These are phyloP conservation scores for Perognathus longimembris DNA, from an alignment of 2,113 vertebrate genomes.

Conservation along the genomic window DNA sequence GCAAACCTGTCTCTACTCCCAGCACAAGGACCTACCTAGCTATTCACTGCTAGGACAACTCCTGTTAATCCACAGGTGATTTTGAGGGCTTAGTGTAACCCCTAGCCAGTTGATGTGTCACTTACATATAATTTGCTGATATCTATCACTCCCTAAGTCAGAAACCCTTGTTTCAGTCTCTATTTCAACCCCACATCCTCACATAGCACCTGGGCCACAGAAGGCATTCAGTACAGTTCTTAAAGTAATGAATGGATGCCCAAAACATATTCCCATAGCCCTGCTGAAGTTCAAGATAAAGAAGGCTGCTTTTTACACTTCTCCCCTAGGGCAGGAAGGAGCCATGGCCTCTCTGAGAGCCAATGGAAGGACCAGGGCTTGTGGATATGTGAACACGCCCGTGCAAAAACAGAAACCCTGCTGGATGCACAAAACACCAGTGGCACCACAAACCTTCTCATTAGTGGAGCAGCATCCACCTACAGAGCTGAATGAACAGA, in stretches of 20 bases:
- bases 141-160: neutral
- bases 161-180: neutral
- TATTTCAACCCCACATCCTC: neutral
- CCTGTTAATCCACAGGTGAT: neutral
- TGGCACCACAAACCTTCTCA: neutral
- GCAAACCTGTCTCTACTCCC: neutral
- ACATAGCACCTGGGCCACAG: neutral
- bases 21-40: neutral
- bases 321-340: neutral
- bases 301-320: neutral
- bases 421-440: neutral
- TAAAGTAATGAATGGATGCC: neutral
- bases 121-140: neutral
- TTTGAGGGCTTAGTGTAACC: neutral
- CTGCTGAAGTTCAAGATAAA: neutral
- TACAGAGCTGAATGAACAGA: neutral
- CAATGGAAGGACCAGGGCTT: neutral
- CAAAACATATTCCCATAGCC: neutral
- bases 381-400: neutral
- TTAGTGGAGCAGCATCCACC: slow-evolving; percentile 32
- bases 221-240: neutral
- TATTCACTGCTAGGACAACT: too few species aligned
- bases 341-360: neutral
- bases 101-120: neutral
- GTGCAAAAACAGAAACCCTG: neutral